These are phyloP conservation scores for Mactra quadrangularis DNA, from an alignment of 1,140 invertebrate species.

Conservation along the genomic window DNA sequence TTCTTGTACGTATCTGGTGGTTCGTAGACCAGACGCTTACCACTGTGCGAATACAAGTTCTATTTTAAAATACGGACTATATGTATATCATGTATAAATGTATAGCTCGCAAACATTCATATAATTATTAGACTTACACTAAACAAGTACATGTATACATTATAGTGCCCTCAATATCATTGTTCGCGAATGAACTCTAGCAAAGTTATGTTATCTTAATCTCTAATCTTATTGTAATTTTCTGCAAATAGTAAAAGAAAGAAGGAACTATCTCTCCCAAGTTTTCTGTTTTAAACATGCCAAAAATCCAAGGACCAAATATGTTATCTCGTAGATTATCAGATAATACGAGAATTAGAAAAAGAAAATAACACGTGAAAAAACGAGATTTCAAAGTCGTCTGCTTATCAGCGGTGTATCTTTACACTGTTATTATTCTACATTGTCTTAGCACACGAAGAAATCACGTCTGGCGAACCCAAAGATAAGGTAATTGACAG, in stretches of 20 bases:
- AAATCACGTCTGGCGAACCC: neutral
- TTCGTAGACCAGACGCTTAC: too few relatives aligned
- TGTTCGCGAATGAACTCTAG: conserved; percentile 1
- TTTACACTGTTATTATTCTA: conserved; percentile 1
- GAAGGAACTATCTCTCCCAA: conserved; percentile 13
- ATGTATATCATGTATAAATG: too few relatives aligned
- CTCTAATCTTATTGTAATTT: conserved; percentile 34
- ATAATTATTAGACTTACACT: too few relatives aligned
- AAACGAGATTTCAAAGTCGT: neutral
- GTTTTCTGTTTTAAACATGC: conserved; percentile 28
- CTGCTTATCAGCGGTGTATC: conserved; percentile 1
- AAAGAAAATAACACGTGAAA: conserved; percentile 56
- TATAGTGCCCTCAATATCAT: too few relatives aligned
- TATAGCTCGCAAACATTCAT: too few relatives aligned
- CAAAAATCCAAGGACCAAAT: conserved; percentile 33
- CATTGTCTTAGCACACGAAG: conserved; percentile 34
- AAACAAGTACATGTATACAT: too few relatives aligned
- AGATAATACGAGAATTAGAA: conserved; percentile 49
- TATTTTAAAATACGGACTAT: too few relatives aligned
- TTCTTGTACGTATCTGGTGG: too few relatives aligned
- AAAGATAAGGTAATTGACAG: conserved; percentile 10
- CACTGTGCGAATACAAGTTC: too few relatives aligned
- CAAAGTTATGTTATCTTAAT: conserved; percentile 4
- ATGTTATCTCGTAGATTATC: conserved; percentile 46
- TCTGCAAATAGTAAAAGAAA: neutral